phyloP scores from a whole-genome alignment of 2,888 invertebrate species.

The Rotaria macrura region DNA sequence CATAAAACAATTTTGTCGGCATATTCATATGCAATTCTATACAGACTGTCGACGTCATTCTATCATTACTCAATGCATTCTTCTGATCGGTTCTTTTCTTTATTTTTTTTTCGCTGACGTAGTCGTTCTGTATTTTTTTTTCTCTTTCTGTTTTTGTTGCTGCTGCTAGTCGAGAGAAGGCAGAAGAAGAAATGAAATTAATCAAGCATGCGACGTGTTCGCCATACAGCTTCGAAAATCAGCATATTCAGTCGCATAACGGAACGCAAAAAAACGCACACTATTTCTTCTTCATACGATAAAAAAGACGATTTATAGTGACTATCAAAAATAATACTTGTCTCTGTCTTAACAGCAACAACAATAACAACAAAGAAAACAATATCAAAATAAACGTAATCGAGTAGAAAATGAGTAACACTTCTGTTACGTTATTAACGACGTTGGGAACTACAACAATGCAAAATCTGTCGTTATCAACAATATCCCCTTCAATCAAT shows the following conservation, averaged over 20 bases:
- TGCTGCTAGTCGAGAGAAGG: not conserved
- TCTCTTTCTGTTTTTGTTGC: not conserved
- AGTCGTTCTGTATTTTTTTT: not conserved
- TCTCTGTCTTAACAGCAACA: not conserved
- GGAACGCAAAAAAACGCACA: not conserved
- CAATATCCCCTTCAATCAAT: not conserved
- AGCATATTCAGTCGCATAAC: not conserved
- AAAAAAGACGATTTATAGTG: not conserved
- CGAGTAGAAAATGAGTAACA: not conserved
- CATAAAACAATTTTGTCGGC: not conserved
- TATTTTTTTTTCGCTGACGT: not conserved
- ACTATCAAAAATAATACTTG: not conserved
- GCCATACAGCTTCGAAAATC: not conserved
- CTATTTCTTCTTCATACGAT: not conserved
- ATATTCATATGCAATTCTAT: not conserved
- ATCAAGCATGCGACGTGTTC: constrained; percentile 1
- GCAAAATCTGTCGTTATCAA: not conserved
- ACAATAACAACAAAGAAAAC: not conserved
- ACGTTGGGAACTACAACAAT: not conserved
- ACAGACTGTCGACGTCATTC: not conserved
- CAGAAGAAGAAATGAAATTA: constrained; percentile 1
- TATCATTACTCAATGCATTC: not conserved
- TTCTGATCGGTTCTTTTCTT: not conserved
- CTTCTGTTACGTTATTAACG: not conserved
- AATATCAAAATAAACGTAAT: no score